Base-by-base conservation (phyloP, 1,140 invertebrate genomes). In the Drosophila sturtevanti region DNA sequence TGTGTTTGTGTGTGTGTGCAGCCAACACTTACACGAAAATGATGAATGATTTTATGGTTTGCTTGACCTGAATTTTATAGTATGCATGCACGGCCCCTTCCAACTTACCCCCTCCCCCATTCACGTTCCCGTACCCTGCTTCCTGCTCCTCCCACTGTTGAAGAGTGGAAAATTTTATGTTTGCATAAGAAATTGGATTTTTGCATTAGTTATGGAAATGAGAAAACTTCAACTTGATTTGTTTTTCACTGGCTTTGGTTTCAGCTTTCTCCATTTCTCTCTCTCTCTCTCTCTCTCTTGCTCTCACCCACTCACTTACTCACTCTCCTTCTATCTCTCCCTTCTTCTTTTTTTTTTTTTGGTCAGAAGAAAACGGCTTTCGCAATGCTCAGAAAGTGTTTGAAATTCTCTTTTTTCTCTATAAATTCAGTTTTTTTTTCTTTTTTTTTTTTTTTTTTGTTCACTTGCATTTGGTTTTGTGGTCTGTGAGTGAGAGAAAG, bases 141-240 rank as follows among this genome's bases (percentile, higher is more conserved):
- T 68, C 62, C 51, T 58, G 58, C 72, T 70, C 72, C 70, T 84
- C 76, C 79, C 84, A 85, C 84, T 84, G 79, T 77, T 48, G 16
- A 48, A 48, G 77, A 89, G 84, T 89, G 85, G 85, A 89, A 81
- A 89, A 91, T 91, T 89, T 91, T 89, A 91, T 91, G 89, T 91
- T 91, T 91, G 81, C 89, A 89, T 87, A 91, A 90, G 89, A 91
- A 91, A 91, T 91, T 90, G 89, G 89, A 91, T 90, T 91, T 91
- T 91, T 90, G 89, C 89, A 91, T 91, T 91, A 91, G 89, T 91
- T 90, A 90, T 90, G 89, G 85, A 90, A 90, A 89, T 89, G 84
- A 89, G 85, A 90, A 90, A 87, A 89, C 84, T 89, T 89, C 85
- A 89, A 89, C 84, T 87, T 87, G 84, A 87, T 87, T 87, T 87